Base-by-base conservation (phyloP, 2,888 invertebrate genomes). In the Tinea pellionella region DNA sequence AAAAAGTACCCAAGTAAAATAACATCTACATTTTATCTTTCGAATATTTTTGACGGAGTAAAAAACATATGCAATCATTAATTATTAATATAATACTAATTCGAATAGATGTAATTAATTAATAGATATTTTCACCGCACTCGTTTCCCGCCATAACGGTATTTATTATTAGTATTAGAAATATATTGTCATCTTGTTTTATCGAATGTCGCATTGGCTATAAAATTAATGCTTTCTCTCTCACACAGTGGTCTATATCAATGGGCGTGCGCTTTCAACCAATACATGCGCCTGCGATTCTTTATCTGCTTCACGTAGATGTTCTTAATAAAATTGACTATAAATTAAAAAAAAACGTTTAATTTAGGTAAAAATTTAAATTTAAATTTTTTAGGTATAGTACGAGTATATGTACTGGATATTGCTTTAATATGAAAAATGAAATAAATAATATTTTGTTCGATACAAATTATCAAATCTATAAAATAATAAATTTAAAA, bases 211-310 rank as follows among this genome's bases (percentile, higher is more conserved):
- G 47, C 47, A 13, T 53, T 47, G 15, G 9, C 15, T 53, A 53
- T 53, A 53, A 53, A 47, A 24, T 24, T 68, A 66, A 64, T 61
- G 66, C 70, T 63, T 59, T 83, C 83, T 71, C 77, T 63, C 71
- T 82, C 77, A 73, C 70, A 70, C 74, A 69, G 69, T 70, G 69
- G 73, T 74, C 72, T 69, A 71, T 77, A 73, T 63, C 73, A 70
- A 80, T 79, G 80, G 80, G 80, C 79, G 80, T 77, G 70, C 74
- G 67, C 62, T 63, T 62, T 64, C 63, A 65, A 29, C 32, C 66
- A 67, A 32, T 57, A 57, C 15, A 62, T 77, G 81, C 80, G 79
- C 77, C 66, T 66, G 73, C 73, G 78, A 69, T 77, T 75, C 69
- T 29, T 7, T 29, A 12, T 55, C 9, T 55, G 18, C 4, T 15